Evolutionary conservation across 2,888 invertebrate species (phyloP), one percentile per base, ranked within the genome.

Genomic region (Troides helena): DNA sequence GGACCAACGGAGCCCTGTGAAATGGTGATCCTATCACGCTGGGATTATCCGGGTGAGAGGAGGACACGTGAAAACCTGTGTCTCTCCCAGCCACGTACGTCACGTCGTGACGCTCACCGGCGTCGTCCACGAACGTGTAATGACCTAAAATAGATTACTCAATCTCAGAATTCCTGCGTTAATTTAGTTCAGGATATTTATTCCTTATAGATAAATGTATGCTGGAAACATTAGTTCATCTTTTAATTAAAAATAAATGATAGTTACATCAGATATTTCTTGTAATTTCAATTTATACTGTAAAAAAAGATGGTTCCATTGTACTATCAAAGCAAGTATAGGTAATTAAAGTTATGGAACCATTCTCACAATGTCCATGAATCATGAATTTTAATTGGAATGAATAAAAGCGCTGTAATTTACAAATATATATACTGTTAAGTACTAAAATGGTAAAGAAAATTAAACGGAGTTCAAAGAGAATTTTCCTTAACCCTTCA

Each of bases 1-100:
- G 93, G 14, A 94, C 94, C 1, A 95, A 81, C 0, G 95, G 95
- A 1, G 94, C 94, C 39, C 94, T 92, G 77, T 95, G 96, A 81
- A 94, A 95, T 0, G 95, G 93, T 0, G 94, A 93, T 0, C 94
- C 95, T 56, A 94, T 94, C 65, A 94, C 91, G 4, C 94, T 94
- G 63, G 95, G 95, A 36, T 95, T 95, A 80, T 96, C 95, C 0
- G 95, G 95, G 74, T 93, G 93, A 0, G 95, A 93, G 0, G 95
- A 95, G 36, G 95, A 95, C 2, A 96, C 96, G 80, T 96, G 95
- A 84, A 96, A 97, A 0, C 96, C 96, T 0, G 95, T 96, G 73
- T 95, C 95, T 58, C 95, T 93, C 0, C 96, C 96, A 5, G 96
- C 96, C 57, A 95, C 94, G 85, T 95, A 97, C 30, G 95, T 94